A percentile compares a stretch with the other conserved stretches of the same genome.
Conservation (phyloP, 2,888 invertebrate genomes). For the Atrina japonica region DNA sequence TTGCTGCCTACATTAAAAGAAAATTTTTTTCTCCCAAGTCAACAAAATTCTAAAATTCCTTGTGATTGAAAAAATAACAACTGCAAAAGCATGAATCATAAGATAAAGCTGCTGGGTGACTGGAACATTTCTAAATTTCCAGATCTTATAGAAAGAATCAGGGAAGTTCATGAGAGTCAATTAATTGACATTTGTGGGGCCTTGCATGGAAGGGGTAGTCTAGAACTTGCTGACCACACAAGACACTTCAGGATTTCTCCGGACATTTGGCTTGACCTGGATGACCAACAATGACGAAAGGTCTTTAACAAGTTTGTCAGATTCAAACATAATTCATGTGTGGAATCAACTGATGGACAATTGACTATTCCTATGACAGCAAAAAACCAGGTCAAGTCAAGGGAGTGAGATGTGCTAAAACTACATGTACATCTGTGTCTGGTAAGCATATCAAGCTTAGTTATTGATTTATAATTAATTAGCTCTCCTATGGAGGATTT, state of each 20-base stretch:
- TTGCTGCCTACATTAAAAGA: constrained; percentile 28
- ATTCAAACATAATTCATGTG: too few relatives aligned
- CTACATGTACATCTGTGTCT: too few relatives aligned
- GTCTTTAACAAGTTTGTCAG: not conserved
- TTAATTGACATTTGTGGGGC: constrained; percentile 23
- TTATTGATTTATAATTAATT: too few relatives aligned
- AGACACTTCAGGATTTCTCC: constrained; percentile 5
- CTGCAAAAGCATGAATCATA: constrained; percentile 29
- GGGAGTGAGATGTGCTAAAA: too few relatives aligned
- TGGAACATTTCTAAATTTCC: constrained; percentile 38
- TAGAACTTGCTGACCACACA: constrained; percentile 5
- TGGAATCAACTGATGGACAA: too few relatives aligned
- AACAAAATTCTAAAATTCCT: constrained; percentile 13
- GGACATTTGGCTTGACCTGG: constrained; percentile 14
- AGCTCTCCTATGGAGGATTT: too few relatives aligned
- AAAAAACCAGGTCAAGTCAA: too few relatives aligned
- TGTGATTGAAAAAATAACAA: constrained; percentile 30
- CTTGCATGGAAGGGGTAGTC: constrained; percentile 25
- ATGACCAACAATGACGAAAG: constrained; percentile 16
- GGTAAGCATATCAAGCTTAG: too few relatives aligned
- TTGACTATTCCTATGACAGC: too few relatives aligned
- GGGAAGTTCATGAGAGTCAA: constrained; percentile 25
- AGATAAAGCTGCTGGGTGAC: constrained; percentile 23
- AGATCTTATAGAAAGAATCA: constrained; percentile 11
- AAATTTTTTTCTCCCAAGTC: constrained; percentile 16